These are phyloP conservation scores for Pantherophis guttatus DNA, from an alignment of 2,113 vertebrate genomes.

Conservation along the genomic window DNA sequence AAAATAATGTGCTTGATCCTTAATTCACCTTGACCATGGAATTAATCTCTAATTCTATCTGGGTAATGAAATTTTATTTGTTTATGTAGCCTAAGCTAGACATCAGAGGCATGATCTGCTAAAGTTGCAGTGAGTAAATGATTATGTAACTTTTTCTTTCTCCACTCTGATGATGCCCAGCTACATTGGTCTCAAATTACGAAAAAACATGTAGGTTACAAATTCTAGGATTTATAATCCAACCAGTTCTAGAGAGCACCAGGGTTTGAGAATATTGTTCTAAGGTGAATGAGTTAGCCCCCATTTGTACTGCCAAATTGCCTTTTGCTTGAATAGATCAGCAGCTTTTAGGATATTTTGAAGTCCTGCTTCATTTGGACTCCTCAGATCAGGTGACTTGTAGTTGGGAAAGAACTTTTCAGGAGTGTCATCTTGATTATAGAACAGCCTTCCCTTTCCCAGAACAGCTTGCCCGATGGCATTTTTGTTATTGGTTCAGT, in stretches of 20 bases:
- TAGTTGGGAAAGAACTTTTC: background rate
- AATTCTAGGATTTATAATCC: background rate
- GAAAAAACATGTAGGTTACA: background rate
- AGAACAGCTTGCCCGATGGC: background rate
- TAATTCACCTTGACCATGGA: background rate
- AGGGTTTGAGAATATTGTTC: background rate
- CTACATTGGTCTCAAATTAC: background rate
- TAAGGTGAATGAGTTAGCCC: background rate
- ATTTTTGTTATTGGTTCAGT: background rate
- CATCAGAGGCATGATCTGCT: background rate
- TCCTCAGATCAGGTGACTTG: background rate
- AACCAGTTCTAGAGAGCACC: background rate
- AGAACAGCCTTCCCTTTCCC: background rate
- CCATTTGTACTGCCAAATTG: background rate
- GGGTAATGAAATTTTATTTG: background rate
- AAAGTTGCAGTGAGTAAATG: background rate
- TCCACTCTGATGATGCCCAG: background rate
- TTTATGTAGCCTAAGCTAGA: background rate
- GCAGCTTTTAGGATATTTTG: background rate
- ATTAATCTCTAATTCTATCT: background rate
- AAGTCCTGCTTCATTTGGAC: background rate
- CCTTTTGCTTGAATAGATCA: background rate
- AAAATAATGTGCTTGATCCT: background rate
- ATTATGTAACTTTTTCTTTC: background rate
- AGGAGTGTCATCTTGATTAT: background rate